Evolutionary conservation across 2,113 vertebrate genomes (phyloP).

Genomic region (Reinhardtius hippoglossoides): DNA sequence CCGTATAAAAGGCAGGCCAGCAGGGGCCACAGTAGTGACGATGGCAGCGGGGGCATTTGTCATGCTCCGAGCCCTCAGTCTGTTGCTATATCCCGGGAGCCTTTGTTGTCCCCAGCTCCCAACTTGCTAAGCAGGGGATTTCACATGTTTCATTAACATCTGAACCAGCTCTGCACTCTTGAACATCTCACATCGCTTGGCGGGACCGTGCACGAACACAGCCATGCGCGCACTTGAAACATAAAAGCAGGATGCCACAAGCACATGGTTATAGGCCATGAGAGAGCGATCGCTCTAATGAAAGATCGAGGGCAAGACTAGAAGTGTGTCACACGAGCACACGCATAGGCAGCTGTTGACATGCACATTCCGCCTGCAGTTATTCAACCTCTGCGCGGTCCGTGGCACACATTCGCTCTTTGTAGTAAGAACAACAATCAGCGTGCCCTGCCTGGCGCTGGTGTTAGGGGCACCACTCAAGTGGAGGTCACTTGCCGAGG

Average conservation of each 20-base stretch:
- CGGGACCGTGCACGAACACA: conserved; percentile 10
- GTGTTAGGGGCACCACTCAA: conserved; percentile 68
- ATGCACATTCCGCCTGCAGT: conserved; percentile 55
- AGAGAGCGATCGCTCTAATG: conserved; percentile 21
- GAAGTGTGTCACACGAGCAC: conserved; percentile 12
- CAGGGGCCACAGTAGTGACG: conserved; percentile 60
- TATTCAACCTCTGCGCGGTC: conserved; percentile 41
- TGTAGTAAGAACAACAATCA: conserved; percentile 55
- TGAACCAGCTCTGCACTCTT: conserved; percentile 79
- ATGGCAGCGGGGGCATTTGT: conserved; percentile 81
- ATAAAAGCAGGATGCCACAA: conserved; percentile 10
- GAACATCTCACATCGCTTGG: conserved; percentile 53
- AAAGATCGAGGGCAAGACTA: conserved; percentile 22
- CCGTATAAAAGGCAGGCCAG: conserved; percentile 56
- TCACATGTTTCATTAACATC: conserved; percentile 87
- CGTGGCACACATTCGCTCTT: conserved; percentile 56
- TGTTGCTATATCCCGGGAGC: conserved; percentile 75
- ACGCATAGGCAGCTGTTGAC: background rate
- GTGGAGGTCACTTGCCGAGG: conserved; percentile 72
- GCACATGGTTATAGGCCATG: background rate
- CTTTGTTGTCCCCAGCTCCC: conserved; percentile 84
- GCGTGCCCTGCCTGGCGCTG: conserved; percentile 43
- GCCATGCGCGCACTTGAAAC: background rate
- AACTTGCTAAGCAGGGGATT: conserved; percentile 87
- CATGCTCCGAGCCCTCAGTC: conserved; percentile 83